Base-by-base conservation (phyloP, 1,140 invertebrate genomes). In the Vanessa tameamea region DNA sequence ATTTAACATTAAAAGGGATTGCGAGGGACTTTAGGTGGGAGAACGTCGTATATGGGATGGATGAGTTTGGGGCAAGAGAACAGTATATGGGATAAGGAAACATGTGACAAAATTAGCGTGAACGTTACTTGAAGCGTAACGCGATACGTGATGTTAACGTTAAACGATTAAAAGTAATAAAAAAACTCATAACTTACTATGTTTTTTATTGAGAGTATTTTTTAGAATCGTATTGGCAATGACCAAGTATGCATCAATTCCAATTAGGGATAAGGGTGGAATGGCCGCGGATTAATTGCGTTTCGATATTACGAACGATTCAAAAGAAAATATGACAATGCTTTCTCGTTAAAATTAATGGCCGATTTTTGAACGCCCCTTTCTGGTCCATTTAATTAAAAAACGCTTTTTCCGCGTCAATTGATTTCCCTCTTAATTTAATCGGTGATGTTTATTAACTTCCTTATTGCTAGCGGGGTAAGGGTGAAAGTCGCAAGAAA, bases 281-380 rank as follows among this genome's bases (percentile, higher is more conserved):
- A 66, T 61, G 51, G 64, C 72, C 71, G 72, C 77, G 66, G 74
- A 76, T 84, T 84, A 83, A 84, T 86, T 82, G 81, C 78, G 81
- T 79, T 73, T 73, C 79, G 70, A 69, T 78, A 83, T 84, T 80
- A 79, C 79, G 65, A 61, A 23, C 59, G 7, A 26, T 50, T 64
- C 47, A 51, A 47, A 70, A 63, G 69, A 70, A 70, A 68, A 64
- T 53, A 63, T 59, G 68, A 64, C 59, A 71, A 71, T 64, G 59
- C 59, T 53, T 63, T 31, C 69, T 71, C 50, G 69, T 71, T 71
- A 71, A 48, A 64, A 31, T 64, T 64, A 64, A 71, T 64, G 59
- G 69, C 26, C 50, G 68, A 47, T 50, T 16, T 61, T 61, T 61
- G 57, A 61, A 61, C 57, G 61, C 16, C 23, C 7, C 61, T 63